Conservation (phyloP, 2,113 vertebrate genomes). For the Myrmecobius fasciatus region DNA sequence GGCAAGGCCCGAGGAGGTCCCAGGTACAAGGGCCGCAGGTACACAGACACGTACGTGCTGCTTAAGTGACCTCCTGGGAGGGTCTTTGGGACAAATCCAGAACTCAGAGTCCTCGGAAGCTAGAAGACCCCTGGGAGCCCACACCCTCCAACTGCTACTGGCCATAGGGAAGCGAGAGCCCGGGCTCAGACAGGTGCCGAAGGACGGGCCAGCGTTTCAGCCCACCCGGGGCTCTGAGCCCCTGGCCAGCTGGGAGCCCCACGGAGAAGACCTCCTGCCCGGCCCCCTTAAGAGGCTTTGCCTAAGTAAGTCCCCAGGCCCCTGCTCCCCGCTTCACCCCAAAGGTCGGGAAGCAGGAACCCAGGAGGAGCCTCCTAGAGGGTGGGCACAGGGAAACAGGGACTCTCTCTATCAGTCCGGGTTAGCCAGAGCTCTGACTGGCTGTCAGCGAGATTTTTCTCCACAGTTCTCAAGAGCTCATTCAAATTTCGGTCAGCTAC, state of each 20-base stretch:
- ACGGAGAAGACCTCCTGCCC: background rate
- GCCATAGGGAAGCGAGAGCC: too few species aligned
- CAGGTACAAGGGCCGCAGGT: background rate
- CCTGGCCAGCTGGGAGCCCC: too few species aligned
- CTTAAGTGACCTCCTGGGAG: background rate
- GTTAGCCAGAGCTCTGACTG: background rate
- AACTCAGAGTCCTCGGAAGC: background rate
- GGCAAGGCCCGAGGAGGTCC: background rate
- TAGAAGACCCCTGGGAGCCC: background rate
- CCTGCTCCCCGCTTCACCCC: background rate
- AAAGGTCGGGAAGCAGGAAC: background rate
- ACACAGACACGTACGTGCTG: too few species aligned
- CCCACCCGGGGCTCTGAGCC: too few species aligned
- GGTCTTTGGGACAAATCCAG: background rate
- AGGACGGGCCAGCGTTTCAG: background rate
- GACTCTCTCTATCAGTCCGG: background rate
- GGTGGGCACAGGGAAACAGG: too few species aligned
- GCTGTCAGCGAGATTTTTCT: background rate
- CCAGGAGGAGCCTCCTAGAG: background rate
- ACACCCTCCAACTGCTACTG: too few species aligned
- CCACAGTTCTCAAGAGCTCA: background rate
- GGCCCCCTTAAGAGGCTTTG: background rate
- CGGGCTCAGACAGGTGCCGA: too few species aligned
- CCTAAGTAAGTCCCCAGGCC: background rate
- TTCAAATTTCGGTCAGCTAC: background rate